Evolutionary conservation across 2,797 vertebrate genomes (phyloP).

Genomic region (Sphenodon punctatus): DNA sequence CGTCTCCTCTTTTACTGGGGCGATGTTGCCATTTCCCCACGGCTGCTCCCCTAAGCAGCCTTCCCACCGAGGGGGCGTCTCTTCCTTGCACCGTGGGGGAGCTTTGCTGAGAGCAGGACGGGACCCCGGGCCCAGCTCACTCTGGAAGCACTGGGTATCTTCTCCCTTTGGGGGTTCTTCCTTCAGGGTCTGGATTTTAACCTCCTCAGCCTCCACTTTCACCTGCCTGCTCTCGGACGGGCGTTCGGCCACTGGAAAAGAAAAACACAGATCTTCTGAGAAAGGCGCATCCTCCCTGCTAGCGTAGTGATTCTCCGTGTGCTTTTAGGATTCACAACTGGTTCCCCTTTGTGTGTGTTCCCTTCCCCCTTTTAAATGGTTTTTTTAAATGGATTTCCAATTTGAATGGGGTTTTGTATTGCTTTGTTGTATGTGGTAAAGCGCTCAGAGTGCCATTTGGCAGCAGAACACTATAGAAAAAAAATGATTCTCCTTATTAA

Average conservation of each 20-base stretch:
- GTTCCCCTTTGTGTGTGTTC: too few species aligned
- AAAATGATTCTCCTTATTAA: too few species aligned
- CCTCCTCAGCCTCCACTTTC: neutral
- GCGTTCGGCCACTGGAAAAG: neutral
- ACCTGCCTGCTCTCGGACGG: neutral
- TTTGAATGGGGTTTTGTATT: too few species aligned
- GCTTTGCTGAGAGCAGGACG: neutral
- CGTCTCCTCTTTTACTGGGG: neutral
- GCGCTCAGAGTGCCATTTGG: too few species aligned
- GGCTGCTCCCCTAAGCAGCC: neutral
- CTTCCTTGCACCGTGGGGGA: neutral
- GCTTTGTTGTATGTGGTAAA: too few species aligned
- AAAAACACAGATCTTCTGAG: neutral
- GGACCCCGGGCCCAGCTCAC: neutral
- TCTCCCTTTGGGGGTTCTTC: neutral
- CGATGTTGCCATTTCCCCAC: neutral
- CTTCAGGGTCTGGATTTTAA: neutral
- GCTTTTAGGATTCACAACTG: neutral
- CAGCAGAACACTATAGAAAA: too few species aligned
- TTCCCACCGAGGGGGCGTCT: fast-evolving
- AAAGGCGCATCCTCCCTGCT: too few species aligned
- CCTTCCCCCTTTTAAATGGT: too few species aligned
- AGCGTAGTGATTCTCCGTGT: neutral
- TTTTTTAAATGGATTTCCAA: too few species aligned
- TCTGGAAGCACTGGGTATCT: neutral